These are phyloP conservation scores for Nowickia ferox DNA, from an alignment of 2,888 invertebrate species.

Conservation along the genomic window DNA sequence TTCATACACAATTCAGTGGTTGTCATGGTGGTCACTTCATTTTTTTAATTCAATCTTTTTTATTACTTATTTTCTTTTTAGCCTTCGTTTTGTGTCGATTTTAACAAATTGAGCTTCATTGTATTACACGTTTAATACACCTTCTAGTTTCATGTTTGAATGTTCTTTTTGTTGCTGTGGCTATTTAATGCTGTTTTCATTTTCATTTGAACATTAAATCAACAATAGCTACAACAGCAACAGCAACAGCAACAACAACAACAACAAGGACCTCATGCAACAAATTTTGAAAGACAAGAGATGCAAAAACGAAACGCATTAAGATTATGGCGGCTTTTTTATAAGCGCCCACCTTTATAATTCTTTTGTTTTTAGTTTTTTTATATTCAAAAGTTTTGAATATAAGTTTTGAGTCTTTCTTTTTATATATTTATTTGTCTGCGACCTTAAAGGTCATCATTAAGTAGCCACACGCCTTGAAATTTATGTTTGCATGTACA, in stretches of 20 bases:
- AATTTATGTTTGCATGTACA: conserved; percentile 14
- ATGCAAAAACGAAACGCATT: conserved; percentile 4
- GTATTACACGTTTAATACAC: conserved; percentile 66
- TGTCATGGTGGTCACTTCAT: conserved; percentile 74
- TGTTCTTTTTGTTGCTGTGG: conserved; percentile 17
- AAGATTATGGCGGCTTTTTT: conserved; percentile 66
- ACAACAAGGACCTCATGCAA: conserved; percentile 15
- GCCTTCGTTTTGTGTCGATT: conserved; percentile 66
- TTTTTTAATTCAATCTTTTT: conserved; percentile 40
- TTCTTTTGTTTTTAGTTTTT: conserved; percentile 60
- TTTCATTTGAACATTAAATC: conserved; percentile 65
- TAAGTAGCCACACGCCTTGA: conserved; percentile 71
- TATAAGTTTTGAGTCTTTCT: conserved; percentile 31
- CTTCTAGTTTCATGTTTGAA: conserved; percentile 58
- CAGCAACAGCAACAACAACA: conserved; percentile 4
- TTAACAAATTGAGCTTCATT: conserved; percentile 71
- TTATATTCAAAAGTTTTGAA: conserved; percentile 15
- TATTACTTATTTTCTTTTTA: conserved; percentile 5
- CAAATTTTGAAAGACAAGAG: not conserved
- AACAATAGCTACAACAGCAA: conserved; percentile 27
- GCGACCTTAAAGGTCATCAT: conserved; percentile 73
- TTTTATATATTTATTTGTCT: conserved; percentile 56
- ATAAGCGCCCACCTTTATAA: conserved; percentile 66
- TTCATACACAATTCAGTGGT: conserved; percentile 65
- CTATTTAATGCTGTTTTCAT: conserved; percentile 62